A percentile compares a stretch with the other conserved stretches of the same genome.
phyloP scores from a whole-genome alignment of 2,113 vertebrate genomes.

The Rhizomys pruinosus region DNA sequence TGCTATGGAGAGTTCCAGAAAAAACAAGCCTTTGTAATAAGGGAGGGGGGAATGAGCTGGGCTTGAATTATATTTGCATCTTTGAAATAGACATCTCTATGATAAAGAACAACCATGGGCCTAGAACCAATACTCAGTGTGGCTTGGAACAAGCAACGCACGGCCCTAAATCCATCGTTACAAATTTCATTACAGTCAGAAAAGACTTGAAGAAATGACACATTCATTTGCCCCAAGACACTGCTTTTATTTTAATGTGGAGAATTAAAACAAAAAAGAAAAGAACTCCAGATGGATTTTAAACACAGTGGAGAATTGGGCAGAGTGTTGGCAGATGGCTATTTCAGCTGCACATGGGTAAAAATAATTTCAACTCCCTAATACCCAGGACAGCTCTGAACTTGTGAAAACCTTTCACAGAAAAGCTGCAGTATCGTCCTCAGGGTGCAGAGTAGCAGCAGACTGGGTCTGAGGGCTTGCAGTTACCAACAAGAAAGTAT shows the following conservation, averaged over 20 bases:
- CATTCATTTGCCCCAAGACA: constrained; percentile 47
- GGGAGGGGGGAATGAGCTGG: background rate
- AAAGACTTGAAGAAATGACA: constrained; percentile 14
- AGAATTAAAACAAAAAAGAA: constrained; percentile 58
- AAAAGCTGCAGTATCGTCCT: constrained; percentile 47
- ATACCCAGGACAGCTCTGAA: constrained; percentile 76
- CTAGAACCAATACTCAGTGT: constrained; percentile 11
- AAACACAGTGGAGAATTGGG: constrained; percentile 72
- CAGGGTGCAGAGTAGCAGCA: constrained; percentile 47
- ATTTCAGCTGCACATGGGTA: constrained; percentile 75
- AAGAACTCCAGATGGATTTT: constrained; percentile 79
- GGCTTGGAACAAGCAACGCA: background rate
- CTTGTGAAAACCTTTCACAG: constrained; percentile 76
- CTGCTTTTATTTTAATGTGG: constrained; percentile 58
- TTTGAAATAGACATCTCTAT: background rate
- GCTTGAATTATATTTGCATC: background rate
- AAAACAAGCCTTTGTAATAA: background rate
- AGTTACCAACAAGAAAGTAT: background rate
- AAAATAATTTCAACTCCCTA: constrained; percentile 80
- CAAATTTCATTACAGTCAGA: background rate
- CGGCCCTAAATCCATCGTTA: background rate
- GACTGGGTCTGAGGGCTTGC: constrained; percentile 19
- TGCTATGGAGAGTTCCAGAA: background rate
- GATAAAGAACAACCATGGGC: background rate
- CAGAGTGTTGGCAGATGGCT: constrained; percentile 72